Percentiles rank a stretch among this genome's conserved stretches.
These are phyloP conservation scores for Epinephelus awoara DNA, from an alignment of 2,797 vertebrate species.

Conservation along the genomic window DNA sequence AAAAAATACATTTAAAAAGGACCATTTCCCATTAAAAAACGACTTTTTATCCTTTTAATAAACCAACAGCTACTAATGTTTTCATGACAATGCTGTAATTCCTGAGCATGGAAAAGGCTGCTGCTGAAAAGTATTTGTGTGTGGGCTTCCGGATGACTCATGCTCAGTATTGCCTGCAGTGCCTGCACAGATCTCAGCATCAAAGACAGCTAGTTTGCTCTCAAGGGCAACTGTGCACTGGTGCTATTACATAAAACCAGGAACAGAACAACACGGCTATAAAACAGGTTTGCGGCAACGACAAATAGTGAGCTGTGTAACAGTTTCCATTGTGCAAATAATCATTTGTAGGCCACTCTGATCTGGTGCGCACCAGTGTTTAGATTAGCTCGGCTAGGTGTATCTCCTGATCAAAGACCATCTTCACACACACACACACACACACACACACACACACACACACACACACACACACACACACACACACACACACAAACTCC, in stretches of 20 bases:
- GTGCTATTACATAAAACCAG: conserved; percentile 81
- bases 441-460: conserved; percentile 19
- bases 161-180: conserved; percentile 76
- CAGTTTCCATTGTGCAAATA: conserved; percentile 64
- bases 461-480: conserved; percentile 12
- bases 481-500: conserved; percentile 10
- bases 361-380: conserved; percentile 26
- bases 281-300: conserved; percentile 65
- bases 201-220: conserved; percentile 80
- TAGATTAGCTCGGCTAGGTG: conserved; percentile 18
- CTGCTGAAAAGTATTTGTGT: conserved; percentile 70
- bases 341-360: conserved; percentile 46
- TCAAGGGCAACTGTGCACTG: conserved; percentile 77
- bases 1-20: neutral
- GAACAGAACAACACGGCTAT: conserved; percentile 63
- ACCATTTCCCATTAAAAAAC: conserved; percentile 2
- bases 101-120: conserved; percentile 64
- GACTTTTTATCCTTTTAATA: conserved; percentile 17
- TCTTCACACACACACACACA: conserved; percentile 17
- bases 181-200: conserved; percentile 80
- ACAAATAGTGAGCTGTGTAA: conserved; percentile 36
- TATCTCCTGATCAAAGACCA: conserved; percentile 19
- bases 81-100: conserved; percentile 68
- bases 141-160: conserved; percentile 83
- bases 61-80: conserved; percentile 37